phyloP scores from a whole-genome alignment of 2,888 invertebrate genomes.

The Agrotis puta region DNA sequence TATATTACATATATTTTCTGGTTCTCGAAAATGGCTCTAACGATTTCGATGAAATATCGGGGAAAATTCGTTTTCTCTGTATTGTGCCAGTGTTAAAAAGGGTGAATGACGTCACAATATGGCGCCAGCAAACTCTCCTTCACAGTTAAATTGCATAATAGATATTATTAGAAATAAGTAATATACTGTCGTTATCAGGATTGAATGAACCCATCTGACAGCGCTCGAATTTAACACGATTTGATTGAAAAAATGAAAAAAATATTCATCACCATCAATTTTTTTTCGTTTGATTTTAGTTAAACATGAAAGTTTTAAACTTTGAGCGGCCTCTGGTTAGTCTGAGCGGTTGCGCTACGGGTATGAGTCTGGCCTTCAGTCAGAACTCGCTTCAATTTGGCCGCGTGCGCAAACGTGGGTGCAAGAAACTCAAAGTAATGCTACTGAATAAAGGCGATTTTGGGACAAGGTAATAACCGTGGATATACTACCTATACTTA shows the following conservation, averaged over 20 bases:
- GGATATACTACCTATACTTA: background rate
- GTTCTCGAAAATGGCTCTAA: no score
- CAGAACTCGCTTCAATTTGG: slow-evolving; percentile 87
- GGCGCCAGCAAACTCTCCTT: no score
- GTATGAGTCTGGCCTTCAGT: slow-evolving; percentile 83
- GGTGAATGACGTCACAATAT: no score
- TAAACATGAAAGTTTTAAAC: slow-evolving; percentile 84
- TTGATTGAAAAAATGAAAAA: background rate
- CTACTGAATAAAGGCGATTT: slow-evolving; percentile 85
- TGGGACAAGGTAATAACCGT: slow-evolving; percentile 79
- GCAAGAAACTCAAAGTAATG: slow-evolving; percentile 86
- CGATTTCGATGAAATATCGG: no score
- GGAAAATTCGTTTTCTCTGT: no score
- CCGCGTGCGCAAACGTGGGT: slow-evolving; percentile 83
- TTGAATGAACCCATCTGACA: background rate
- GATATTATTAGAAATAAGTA: no score
- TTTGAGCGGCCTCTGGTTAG: slow-evolving; percentile 83
- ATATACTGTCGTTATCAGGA: no score
- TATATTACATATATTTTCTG: no score
- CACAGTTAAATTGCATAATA: no score
- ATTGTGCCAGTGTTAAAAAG: no score
- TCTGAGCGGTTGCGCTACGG: slow-evolving; percentile 85
- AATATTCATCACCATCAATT: background rate
- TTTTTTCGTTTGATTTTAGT: slow-evolving; percentile 66
- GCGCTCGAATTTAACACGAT: background rate